Conservation (phyloP, 1,140 invertebrate species). For the Parasteatoda tepidariorum region DNA sequence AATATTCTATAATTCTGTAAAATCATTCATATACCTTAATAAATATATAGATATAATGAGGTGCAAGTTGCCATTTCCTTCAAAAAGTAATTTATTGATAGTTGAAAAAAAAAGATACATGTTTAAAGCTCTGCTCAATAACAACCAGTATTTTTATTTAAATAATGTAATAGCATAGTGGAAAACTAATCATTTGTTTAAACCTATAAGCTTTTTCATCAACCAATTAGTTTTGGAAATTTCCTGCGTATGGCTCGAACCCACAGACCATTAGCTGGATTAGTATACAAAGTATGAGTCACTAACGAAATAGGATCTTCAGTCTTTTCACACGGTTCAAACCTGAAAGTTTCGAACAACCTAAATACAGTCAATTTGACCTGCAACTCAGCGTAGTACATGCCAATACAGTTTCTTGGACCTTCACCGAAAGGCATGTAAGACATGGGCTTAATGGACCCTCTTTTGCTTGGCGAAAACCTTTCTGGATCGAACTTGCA, state of each 20-base stretch:
- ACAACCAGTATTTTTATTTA: too few species aligned
- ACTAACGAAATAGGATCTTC: constrained; percentile 56
- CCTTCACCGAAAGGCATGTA: constrained; percentile 73
- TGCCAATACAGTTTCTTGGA: constrained; percentile 73
- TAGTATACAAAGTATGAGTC: constrained; percentile 64
- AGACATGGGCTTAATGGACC: constrained; percentile 64
- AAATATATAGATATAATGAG: too few species aligned
- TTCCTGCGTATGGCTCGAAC: constrained; percentile 60
- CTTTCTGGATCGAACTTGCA: constrained; percentile 71
- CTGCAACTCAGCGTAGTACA: constrained; percentile 76
- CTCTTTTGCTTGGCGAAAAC: constrained; percentile 64
- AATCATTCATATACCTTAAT: too few species aligned
- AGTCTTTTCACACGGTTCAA: constrained; percentile 64
- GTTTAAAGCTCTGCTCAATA: too few species aligned
- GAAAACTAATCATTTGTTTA: too few species aligned
- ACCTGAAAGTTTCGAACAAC: constrained; percentile 66
- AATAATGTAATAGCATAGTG: too few species aligned
- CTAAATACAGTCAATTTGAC: constrained; percentile 74
- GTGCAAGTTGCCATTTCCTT: too few species aligned
- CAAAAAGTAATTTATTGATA: too few species aligned
- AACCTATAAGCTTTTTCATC: too few species aligned
- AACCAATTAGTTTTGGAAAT: not conserved
- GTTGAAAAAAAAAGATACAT: too few species aligned
- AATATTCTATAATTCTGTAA: too few species aligned
- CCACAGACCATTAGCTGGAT: constrained; percentile 63